Base-by-base conservation (phyloP, 1,140 invertebrate species). In the Battus philenor region DNA sequence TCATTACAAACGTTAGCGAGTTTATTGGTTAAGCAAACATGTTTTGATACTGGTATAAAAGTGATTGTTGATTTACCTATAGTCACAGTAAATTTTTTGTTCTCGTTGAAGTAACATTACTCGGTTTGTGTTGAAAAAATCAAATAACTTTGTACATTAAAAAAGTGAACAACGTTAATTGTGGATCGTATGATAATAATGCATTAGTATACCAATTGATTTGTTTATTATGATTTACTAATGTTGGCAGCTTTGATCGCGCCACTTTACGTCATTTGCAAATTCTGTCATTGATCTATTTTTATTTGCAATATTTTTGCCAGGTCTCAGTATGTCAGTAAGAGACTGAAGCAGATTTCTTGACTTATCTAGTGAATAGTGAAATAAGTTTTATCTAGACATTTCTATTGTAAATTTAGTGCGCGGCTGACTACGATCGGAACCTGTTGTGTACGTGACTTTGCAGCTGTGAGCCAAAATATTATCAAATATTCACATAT, bases 281-380 rank as follows among this genome's bases (percentile, higher is more conserved):
- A 33, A 17, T 58, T 32, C 55, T 76, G 68, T 73, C 70, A 78
- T 64, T 63, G 67, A 68, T 76, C 70, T 77, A 74, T 71, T 68
- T 69, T 59, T 68, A 56, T 55, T 69, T 47, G 54, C 50, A 44
- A 52, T 45, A 57, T 54, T 36, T 54, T 53, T 57, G 48, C 51
- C 57, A 63, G 59, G 54, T 62, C 59, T 48, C 50, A 22, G 30
- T 32, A 31, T 9, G 16, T 13, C 12, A n/a, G n/a, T n/a, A n/a
- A 10, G 34, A 33, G 16, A 12, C 18, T 52, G 33, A 55, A n/a
- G n/a, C 18, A 3, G 18, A 20, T 20, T 20, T 20, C 18, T 20
- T 6, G 18, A 20, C 18, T 20, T 2, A 3, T 5, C 29, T 11
- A 11, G 9, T 10, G 24, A 9, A 9, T 9, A 27, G 24, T 10